Percentiles rank a stretch among this genome's conserved stretches.
Conservation (phyloP, 2,113 vertebrate species). For the Marmota flaviventris region DNA sequence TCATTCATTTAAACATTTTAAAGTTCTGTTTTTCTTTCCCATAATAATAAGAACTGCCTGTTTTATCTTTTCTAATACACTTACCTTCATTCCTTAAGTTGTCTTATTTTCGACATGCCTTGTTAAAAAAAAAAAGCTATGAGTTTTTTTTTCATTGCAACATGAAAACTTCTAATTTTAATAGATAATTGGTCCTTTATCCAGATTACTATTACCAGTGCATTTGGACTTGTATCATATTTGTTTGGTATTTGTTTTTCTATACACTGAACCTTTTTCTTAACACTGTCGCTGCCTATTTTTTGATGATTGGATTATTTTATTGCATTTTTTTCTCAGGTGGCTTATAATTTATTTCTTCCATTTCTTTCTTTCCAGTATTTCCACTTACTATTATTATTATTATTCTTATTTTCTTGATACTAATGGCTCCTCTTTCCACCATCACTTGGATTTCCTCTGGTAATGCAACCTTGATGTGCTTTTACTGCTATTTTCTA, state of each 20-base stretch:
- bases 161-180: slow-evolving; percentile 10
- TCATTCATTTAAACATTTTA: not conserved
- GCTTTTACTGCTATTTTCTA: not conserved
- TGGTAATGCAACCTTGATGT: not conserved
- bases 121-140: not conserved
- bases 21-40: not conserved
- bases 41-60: slow-evolving; percentile 6
- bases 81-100: not conserved
- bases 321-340: not conserved
- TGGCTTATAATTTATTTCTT: not conserved
- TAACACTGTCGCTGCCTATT: not conserved
- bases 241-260: not conserved
- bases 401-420: not conserved
- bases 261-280: not conserved
- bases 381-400: not conserved
- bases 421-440: not conserved
- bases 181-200: not conserved
- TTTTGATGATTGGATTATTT: slow-evolving; percentile 44
- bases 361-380: not conserved
- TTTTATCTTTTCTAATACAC: not conserved
- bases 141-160: slow-evolving; percentile 1
- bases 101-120: slow-evolving; percentile 21
- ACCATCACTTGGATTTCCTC: not conserved
- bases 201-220: not conserved
- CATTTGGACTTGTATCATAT: not conserved